A percentile compares a stretch with the other conserved stretches of the same genome.
These are phyloP conservation scores for Copidosoma aretas DNA, from an alignment of 2,888 invertebrate species.

Conservation along the genomic window DNA sequence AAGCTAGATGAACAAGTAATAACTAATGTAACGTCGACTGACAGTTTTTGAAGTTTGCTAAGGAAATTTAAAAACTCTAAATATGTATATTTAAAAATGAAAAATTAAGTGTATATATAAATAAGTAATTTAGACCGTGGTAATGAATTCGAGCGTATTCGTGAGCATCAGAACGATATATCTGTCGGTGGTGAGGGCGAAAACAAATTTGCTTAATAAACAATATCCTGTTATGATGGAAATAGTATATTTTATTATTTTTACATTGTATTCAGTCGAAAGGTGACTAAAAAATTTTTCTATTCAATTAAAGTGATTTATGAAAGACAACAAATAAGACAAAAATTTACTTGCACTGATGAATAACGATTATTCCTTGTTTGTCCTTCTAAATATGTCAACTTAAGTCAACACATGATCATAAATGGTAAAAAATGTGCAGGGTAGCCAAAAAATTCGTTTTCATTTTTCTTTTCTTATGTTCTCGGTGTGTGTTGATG, in stretches of 20 bases:
- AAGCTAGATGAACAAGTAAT: conserved; percentile 14
- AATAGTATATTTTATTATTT: conserved; percentile 54
- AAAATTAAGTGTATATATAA: conserved; percentile 43
- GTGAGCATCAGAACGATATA: conserved; percentile 40
- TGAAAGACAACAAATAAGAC: no score
- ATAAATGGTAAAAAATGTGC: conserved; percentile 6
- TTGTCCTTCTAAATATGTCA: no score
- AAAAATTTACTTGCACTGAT: no score
- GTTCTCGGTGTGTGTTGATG: not conserved
- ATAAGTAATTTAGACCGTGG: conserved; percentile 37
- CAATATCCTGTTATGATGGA: conserved; percentile 50
- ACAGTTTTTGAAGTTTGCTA: conserved; percentile 47
- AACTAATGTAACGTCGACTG: conserved; percentile 43
- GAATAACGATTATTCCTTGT: no score
- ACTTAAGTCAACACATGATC: not conserved
- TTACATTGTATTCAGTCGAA: conserved; percentile 45
- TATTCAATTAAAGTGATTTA: conserved; percentile 52
- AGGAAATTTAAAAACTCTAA: conserved; percentile 45
- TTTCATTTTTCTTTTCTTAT: conserved; percentile 21
- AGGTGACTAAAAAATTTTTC: conserved; percentile 48
- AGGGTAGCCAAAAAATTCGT: conserved; percentile 24
- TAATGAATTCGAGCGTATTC: conserved; percentile 39
- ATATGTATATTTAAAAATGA: conserved; percentile 44
- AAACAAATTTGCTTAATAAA: conserved; percentile 40
- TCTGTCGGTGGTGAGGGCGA: conserved; percentile 44